phyloP scores from a whole-genome alignment of 2,888 invertebrate species.

The Cybosia mesomella region DNA sequence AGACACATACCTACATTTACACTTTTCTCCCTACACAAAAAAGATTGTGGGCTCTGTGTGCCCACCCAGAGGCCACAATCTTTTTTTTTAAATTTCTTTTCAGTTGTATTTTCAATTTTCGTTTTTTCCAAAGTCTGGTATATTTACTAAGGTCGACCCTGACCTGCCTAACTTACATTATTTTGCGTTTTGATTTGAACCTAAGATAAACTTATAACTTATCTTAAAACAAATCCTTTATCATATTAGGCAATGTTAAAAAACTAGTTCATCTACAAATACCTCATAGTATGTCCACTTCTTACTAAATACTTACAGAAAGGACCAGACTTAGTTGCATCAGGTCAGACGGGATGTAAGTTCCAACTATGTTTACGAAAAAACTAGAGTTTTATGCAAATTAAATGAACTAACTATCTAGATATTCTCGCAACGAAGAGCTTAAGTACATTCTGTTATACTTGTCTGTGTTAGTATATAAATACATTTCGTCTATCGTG shows the following conservation, averaged over 20 bases:
- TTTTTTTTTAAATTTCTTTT: no score
- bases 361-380: background rate
- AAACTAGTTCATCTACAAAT: background rate
- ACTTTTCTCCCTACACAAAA: no score
- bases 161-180: background rate
- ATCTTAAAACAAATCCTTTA: background rate
- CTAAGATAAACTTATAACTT: background rate
- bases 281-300: background rate
- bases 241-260: background rate
- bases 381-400: background rate
- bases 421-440: no score
- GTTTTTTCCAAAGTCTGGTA: background rate
- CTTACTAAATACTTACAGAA: background rate
- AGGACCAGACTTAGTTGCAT: background rate
- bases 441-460: no score
- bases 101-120: no score
- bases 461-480: no score
- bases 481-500: no score
- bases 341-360: conserved; percentile 5
- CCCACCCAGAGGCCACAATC: no score
- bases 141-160: background rate
- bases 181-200: background rate
- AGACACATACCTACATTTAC: no score
- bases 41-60: no score
- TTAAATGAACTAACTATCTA: no score